These are phyloP conservation scores for Melinaea marsaeus DNA, from an alignment of 2,888 invertebrate genomes.

Conservation along the genomic window DNA sequence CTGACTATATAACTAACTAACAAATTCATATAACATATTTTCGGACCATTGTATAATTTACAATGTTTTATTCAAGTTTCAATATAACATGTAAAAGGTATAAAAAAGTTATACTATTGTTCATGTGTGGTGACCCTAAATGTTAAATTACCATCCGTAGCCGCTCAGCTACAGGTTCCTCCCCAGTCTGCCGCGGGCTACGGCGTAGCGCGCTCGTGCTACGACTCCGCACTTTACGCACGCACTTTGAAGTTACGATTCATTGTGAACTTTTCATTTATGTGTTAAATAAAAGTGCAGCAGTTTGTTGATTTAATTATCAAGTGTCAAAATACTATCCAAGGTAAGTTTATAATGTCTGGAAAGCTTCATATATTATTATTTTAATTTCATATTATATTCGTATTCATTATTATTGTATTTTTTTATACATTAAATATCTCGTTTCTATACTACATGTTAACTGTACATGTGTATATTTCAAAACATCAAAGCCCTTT, in stretches of 20 bases:
- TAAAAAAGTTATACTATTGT: background rate
- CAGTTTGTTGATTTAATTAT: background rate
- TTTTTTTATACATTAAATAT: no score
- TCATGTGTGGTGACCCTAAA: conserved; percentile 1
- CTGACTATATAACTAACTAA: no score
- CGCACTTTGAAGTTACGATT: conserved; percentile 13
- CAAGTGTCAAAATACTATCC: background rate
- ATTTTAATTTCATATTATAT: no score
- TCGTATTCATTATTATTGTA: no score
- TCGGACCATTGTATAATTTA: no score
- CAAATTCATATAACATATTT: no score
- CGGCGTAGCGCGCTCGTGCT: conserved; percentile 37
- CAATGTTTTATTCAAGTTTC: no score
- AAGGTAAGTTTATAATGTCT: no score
- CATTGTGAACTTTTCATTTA: conserved; percentile 10
- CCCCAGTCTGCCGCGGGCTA: conserved; percentile 37
- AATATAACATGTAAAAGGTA: background rate
- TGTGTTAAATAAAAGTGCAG: background rate
- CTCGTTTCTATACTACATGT: no score
- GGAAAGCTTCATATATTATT: no score
- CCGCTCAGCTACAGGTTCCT: conserved; percentile 36
- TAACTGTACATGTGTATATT: no score
- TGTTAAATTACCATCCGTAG: conserved; percentile 14
- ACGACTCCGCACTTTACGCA: conserved; percentile 16
- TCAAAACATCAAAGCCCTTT: no score